Conservation (phyloP, 53 echinoderm and acorn worm genomes). For the Holothuria scabra region DNA sequence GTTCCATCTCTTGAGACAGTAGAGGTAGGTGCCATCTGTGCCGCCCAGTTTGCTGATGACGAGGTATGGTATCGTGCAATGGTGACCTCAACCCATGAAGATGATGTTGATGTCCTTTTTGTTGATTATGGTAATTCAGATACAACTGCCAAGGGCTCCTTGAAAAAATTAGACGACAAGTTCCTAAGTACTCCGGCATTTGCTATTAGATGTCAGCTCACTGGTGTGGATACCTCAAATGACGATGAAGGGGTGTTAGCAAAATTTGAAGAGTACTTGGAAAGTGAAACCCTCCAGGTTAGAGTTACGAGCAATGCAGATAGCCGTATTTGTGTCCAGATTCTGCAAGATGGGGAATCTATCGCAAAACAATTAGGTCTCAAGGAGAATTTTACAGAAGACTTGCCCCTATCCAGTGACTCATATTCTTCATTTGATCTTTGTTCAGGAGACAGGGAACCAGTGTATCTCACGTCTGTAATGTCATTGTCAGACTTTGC, state of each 20-base stretch:
- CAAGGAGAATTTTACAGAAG: not conserved
- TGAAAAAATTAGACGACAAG: conserved; percentile 63
- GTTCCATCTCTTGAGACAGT: conserved; percentile 26
- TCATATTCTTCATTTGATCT: not conserved
- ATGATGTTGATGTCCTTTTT: conserved; percentile 65
- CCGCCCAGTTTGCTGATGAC: conserved; percentile 84
- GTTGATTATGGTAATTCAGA: conserved; percentile 96
- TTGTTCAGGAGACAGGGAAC: not conserved
- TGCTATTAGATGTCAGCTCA: conserved; percentile 67
- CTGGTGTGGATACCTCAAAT: conserved; percentile 56
- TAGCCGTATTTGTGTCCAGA: conserved; percentile 2
- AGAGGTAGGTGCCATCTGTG: conserved; percentile 63
- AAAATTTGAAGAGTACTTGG: conserved; percentile 40
- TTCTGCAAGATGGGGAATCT: conserved; percentile 25
- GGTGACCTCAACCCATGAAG: conserved; percentile 50
- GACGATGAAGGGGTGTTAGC: not conserved
- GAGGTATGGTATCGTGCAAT: conserved; percentile 88
- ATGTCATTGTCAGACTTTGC: conserved; percentile 24
- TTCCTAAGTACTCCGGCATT: conserved; percentile 65
- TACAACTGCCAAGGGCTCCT: conserved; percentile 35
- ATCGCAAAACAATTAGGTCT: conserved; percentile 27
- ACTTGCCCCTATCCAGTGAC: not conserved
- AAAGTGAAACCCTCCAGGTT: conserved; percentile 20
- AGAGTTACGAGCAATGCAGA: not conserved
- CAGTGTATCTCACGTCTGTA: conserved; percentile 22